phyloP scores from a whole-genome alignment of 1,140 invertebrate species.

The Drosophila nebulosa region DNA sequence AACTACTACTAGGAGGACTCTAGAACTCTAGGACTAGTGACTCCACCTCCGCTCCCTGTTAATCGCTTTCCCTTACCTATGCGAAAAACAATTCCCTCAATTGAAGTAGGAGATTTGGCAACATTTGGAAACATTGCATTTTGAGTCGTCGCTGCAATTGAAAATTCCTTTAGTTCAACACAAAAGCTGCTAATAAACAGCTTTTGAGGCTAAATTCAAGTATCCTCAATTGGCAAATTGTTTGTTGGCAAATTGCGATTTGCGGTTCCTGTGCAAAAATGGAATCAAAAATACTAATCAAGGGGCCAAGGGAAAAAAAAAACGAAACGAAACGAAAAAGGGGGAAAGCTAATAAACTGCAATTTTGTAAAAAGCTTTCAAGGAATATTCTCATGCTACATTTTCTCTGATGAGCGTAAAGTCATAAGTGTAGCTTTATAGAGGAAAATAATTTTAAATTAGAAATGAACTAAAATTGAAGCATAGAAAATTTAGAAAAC shows the following conservation, averaged over 20 bases:
- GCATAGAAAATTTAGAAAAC: too few species aligned
- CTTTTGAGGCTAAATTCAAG: background rate
- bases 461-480: too few species aligned
- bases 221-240: background rate
- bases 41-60: too few species aligned
- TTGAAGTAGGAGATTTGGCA: background rate
- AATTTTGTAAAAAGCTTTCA: background rate
- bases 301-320: background rate
- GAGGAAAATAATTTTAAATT: background rate
- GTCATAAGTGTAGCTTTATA: background rate
- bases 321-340: background rate
- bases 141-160: background rate
- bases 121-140: background rate
- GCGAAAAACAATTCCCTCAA: background rate
- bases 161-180: background rate
- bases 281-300: background rate
- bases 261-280: background rate
- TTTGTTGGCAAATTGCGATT: background rate
- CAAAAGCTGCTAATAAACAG: background rate
- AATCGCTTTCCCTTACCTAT: slow-evolving; percentile 46
- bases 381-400: too few species aligned
- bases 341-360: background rate
- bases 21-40: background rate
- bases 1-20: background rate
- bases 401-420: background rate